These are phyloP conservation scores for Eclectus roratus DNA, from an alignment of 2,113 vertebrate species.

Conservation along the genomic window DNA sequence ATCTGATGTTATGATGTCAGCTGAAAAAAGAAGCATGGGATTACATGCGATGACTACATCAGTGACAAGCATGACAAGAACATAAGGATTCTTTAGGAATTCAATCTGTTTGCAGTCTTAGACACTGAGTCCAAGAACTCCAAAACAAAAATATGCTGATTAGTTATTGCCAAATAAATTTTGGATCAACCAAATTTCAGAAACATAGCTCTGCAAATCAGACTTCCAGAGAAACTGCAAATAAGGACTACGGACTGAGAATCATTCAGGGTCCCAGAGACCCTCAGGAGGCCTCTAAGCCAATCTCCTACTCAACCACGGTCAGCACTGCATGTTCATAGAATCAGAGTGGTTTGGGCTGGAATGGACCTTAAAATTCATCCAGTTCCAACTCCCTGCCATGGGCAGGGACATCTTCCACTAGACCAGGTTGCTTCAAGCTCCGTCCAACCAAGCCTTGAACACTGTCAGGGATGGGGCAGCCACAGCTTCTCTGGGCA, in stretches of 20 bases:
- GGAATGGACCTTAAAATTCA: neutral
- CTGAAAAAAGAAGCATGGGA: neutral
- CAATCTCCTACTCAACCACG: neutral
- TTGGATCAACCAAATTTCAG: neutral
- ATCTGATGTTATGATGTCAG: neutral
- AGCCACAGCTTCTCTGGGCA: neutral
- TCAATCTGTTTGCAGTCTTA: neutral
- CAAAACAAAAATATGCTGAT: fast-evolving
- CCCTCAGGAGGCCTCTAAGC: neutral
- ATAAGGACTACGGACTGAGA: neutral
- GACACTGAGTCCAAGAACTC: neutral
- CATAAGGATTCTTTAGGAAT: neutral
- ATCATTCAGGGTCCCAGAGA: neutral
- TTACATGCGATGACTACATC: fast-evolving
- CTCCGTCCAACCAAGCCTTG: neutral
- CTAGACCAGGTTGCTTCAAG: neutral
- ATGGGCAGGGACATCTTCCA: neutral
- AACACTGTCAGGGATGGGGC: neutral
- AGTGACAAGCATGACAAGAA: fast-evolving
- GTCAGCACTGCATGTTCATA: neutral
- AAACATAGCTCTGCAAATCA: neutral
- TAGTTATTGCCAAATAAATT: fast-evolving
- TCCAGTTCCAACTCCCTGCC: neutral
- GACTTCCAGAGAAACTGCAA: fast-evolving
- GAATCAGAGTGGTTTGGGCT: neutral